Evolutionary conservation across 2,797 vertebrate genomes (phyloP).

Genomic region (Lerista edwardsae): DNA sequence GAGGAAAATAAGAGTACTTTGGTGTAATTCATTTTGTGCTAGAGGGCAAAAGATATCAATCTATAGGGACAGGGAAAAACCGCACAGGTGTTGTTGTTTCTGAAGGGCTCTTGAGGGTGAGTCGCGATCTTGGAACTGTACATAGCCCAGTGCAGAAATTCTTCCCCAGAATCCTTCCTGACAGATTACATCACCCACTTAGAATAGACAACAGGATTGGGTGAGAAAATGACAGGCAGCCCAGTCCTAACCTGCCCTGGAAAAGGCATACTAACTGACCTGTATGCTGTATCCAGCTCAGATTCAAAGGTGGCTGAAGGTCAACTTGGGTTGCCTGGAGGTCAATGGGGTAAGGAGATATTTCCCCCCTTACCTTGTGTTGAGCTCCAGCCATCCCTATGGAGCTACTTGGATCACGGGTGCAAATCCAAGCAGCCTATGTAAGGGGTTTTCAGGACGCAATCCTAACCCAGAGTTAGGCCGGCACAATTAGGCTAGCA

Average conservation of each 20-base stretch:
- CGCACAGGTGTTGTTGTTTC: slow-evolving; percentile 6
- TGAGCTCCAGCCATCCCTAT: no score
- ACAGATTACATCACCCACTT: slow-evolving; percentile 22
- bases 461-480: no score
- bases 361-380: no score
- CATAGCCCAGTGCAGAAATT: slow-evolving; percentile 20
- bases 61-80: not conserved
- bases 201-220: not conserved
- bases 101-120: not conserved
- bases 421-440: no score
- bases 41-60: slow-evolving; percentile 36
- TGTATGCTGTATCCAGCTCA: no score
- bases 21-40: slow-evolving; percentile 40
- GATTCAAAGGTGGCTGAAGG: no score
- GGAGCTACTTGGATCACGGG: no score
- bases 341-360: no score
- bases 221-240: not conserved
- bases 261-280: no score
- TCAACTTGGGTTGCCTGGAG: no score
- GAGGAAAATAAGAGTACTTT: slow-evolving; percentile 38
- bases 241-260: not conserved
- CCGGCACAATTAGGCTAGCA: no score
- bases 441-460: no score
- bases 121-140: not conserved
- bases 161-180: slow-evolving; percentile 9